Evolutionary conservation across 2,888 invertebrate species (phyloP).

Genomic region (Sceliomorpha sp.): DNA sequence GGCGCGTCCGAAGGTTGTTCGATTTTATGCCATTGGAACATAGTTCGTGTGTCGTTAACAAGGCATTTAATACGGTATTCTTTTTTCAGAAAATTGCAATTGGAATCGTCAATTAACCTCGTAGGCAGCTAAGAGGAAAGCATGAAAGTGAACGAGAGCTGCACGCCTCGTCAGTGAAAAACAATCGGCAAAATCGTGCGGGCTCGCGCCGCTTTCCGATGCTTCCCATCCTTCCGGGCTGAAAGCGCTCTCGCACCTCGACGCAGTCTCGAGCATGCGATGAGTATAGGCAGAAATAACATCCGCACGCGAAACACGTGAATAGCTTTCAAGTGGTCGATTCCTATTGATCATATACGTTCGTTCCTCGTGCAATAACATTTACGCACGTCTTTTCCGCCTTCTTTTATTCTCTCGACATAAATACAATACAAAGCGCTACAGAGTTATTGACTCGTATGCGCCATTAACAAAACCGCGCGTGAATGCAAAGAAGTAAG

Average conservation of each 20-base stretch:
- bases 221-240: background rate
- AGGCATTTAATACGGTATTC: conserved; percentile 15
- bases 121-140: conserved; percentile 31
- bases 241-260: conserved; percentile 9
- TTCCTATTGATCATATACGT: conserved; percentile 71
- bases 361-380: conserved; percentile 47
- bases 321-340: conserved; percentile 68
- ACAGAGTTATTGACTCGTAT: conserved; percentile 61
- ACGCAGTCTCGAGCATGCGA: conserved; percentile 9
- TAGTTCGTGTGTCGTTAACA: conserved; percentile 36
- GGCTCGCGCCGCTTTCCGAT: conserved; percentile 13
- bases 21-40: conserved; percentile 58
- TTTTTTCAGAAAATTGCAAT: conserved; percentile 59
- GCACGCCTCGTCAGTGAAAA: conserved; percentile 64
- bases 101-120: conserved; percentile 65
- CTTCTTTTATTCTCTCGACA: conserved; percentile 17
- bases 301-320: conserved; percentile 59
- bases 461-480: conserved; percentile 63
- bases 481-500: conserved; percentile 53
- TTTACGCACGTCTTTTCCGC: conserved; percentile 28
- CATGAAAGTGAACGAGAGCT: conserved; percentile 48
- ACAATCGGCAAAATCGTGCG: conserved; percentile 72
- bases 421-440: conserved; percentile 48
- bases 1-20: conserved; percentile 68
- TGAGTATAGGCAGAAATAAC: conserved; percentile 15